Base-by-base conservation (phyloP, 1,140 invertebrate species). In the Drosophila nikananu region DNA sequence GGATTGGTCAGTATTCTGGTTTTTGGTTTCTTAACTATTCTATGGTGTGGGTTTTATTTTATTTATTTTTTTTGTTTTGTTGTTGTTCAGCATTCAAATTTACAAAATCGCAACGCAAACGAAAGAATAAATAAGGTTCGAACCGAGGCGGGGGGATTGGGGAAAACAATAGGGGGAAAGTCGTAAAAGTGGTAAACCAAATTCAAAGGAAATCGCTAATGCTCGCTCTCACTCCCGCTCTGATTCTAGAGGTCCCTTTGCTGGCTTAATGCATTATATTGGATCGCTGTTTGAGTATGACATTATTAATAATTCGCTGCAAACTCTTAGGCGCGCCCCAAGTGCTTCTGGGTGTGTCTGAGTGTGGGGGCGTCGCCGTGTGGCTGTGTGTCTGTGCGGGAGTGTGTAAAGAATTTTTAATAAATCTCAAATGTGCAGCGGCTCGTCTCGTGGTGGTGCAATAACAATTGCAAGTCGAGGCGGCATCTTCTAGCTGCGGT, bases 231-330 rank as follows among this genome's bases (percentile, higher is more conserved):
- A 42, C n/a, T 62, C 57, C 67, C 59, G 67, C 49, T 55, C 71
- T 72, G 59, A 60, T 60, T 68, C 80, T 77, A 80, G 68, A 35
- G 76, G 65, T 66, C 62, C 77, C 64, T 55, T 59, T 74, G 58
- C 72, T 44, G 72, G 77, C 79, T 89, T 81, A 91, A 80, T 92
- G 83, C 83, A 91, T 84, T 91, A 91, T 84, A 89, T 91, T 86
- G 77, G 75, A 91, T 89, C 75, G 81, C 60, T 80, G 80, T 83
- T 87, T 86, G 80, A 89, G 83, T 86, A 83, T 86, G 86, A 92
- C 90, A 83, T 91, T 91, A 92, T 92, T 92, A 92, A 92, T 92
- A 92, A 84, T 90, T 91, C 77, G 83, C 83, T 76, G 89, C 80
- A 80, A 81, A 86, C 89, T 89, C 77, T 78, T 84, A 84, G 86